These are phyloP conservation scores for Caenorhabditis virilis DNA, from an alignment of 2,888 invertebrate species.

Conservation along the genomic window DNA sequence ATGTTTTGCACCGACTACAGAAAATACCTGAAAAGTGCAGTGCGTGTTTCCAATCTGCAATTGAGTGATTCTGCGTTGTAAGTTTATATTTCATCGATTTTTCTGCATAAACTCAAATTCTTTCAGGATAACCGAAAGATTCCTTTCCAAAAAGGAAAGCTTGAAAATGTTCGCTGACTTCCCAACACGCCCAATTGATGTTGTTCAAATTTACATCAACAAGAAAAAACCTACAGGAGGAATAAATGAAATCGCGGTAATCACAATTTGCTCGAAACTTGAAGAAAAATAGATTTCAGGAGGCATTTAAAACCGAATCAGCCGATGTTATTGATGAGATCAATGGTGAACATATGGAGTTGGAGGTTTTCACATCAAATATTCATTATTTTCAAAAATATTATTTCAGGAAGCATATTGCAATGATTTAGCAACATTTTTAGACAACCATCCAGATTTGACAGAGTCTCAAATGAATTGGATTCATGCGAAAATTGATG, in stretches of 20 bases:
- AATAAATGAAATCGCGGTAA: background rate
- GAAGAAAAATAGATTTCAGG: no score
- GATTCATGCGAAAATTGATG: slow-evolving; percentile 1
- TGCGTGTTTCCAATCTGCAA: slow-evolving; percentile 1
- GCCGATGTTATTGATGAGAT: background rate
- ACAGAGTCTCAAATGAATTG: slow-evolving; percentile 7
- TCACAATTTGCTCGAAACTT: background rate
- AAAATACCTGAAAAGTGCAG: slow-evolving; percentile 11
- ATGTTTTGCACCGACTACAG: slow-evolving; percentile 7
- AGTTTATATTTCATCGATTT: background rate
- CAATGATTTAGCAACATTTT: slow-evolving; percentile 5
- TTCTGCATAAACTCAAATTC: background rate
- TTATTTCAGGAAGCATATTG: no score
- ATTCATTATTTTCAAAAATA: no score
- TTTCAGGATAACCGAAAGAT: background rate
- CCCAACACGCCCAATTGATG: slow-evolving; percentile 7
- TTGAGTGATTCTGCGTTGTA: background rate
- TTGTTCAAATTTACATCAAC: slow-evolving; percentile 9
- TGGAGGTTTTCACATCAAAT: no score
- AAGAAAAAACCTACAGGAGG: slow-evolving; percentile 1
- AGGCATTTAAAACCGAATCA: no score
- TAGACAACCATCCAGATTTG: slow-evolving; percentile 12
- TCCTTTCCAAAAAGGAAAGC: slow-evolving; percentile 8
- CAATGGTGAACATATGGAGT: background rate
- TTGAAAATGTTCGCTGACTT: slow-evolving; percentile 7